Evolutionary conservation across 2,888 invertebrate species (phyloP).

Genomic region (Spicauda simplicius): DNA sequence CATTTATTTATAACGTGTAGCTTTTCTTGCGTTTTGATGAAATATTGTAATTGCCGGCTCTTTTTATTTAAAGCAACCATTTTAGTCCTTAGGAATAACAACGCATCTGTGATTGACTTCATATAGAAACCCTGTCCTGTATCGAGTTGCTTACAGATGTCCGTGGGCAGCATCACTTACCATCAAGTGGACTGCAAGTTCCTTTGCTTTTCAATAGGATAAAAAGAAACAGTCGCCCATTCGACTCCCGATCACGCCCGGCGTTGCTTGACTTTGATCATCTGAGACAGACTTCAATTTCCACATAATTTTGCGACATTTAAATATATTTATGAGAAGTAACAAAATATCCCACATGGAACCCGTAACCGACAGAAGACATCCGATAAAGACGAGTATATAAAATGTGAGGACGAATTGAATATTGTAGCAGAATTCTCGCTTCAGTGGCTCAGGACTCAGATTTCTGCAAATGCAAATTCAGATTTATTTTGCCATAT

Average conservation of each 20-base stretch:
- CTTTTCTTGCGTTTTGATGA: too few species aligned
- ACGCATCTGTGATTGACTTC: too few species aligned
- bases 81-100: too few species aligned
- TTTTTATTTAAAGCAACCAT: too few species aligned
- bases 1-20: too few species aligned
- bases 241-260: slow-evolving; percentile 50
- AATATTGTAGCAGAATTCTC: slow-evolving; percentile 36
- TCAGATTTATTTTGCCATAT: slow-evolving; percentile 26
- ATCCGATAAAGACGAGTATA: slow-evolving; percentile 31
- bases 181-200: too few species aligned
- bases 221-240: slow-evolving; percentile 57
- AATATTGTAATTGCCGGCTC: too few species aligned
- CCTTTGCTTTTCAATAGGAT: too few species aligned
- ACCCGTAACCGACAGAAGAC: slow-evolving; percentile 9
- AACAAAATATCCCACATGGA: slow-evolving; percentile 7
- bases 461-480: slow-evolving; percentile 33
- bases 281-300: too few species aligned
- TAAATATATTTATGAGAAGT: neutral
- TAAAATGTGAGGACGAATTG: slow-evolving; percentile 22
- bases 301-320: neutral
- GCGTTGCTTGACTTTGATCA: slow-evolving; percentile 46
- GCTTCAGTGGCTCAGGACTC: slow-evolving; percentile 28
- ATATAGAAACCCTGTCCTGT: too few species aligned
- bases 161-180: too few species aligned
- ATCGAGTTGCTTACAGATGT: too few species aligned